phyloP scores from a whole-genome alignment of 1,140 invertebrate genomes.

The Dufourea novaeangliae region DNA sequence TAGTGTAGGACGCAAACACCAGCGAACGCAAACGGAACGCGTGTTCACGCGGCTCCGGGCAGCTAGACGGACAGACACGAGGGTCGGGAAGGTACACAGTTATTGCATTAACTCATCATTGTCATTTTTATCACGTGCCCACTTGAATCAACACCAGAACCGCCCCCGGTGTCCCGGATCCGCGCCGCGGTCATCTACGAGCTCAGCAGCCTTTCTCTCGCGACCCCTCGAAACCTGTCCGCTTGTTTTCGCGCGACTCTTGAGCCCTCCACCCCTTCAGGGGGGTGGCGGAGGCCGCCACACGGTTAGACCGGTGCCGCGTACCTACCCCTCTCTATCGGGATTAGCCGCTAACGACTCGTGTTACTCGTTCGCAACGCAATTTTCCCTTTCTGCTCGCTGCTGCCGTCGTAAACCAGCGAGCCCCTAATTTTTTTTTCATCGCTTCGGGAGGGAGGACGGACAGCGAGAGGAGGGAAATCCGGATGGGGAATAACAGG shows the following conservation, averaged over 20 bases:
- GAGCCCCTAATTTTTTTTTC: constrained; percentile 23
- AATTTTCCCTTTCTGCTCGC: constrained; percentile 62
- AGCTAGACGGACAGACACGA: constrained; percentile 32
- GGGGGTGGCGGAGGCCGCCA: constrained; percentile 14
- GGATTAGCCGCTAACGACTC: constrained; percentile 78
- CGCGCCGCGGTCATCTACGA: constrained; percentile 39
- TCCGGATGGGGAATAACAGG: background rate
- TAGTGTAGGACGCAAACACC: background rate
- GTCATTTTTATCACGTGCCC: constrained; percentile 81
- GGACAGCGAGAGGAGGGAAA: background rate
- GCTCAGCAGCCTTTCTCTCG: constrained; percentile 43
- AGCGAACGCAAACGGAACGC: constrained; percentile 26
- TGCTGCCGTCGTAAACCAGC: constrained; percentile 15
- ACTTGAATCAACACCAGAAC: constrained; percentile 75
- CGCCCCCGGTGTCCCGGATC: background rate
- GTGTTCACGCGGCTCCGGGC: constrained; percentile 32
- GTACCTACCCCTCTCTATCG: constrained; percentile 54
- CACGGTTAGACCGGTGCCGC: constrained; percentile 30
- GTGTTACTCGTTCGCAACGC: constrained; percentile 74
- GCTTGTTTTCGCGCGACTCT: constrained; percentile 73
- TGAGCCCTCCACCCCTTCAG: constrained; percentile 55
- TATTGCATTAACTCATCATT: constrained; percentile 81
- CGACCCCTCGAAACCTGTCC: constrained; percentile 55
- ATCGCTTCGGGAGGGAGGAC: background rate
- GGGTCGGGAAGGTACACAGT: constrained; percentile 75